A percentile compares a stretch with the other conserved stretches of the same genome.
Evolutionary conservation across 2,113 vertebrate species (phyloP).

Genomic region (Thomomys bottae): DNA sequence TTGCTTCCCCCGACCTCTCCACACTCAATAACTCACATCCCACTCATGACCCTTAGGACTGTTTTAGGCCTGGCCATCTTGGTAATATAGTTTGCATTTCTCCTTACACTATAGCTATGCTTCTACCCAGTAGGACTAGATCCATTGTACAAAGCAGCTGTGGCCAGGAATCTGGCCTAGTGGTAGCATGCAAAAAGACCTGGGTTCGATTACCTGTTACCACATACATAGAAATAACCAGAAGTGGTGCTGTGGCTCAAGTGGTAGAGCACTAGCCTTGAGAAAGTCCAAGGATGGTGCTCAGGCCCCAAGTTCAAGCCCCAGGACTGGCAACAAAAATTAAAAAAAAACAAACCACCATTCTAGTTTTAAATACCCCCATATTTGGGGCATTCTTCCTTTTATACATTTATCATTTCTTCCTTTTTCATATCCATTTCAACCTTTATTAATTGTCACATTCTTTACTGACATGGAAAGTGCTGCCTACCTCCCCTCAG

Average conservation of each 20-base stretch:
- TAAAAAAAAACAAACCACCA: not conserved
- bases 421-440: not conserved
- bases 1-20: not conserved
- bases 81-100: not conserved
- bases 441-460: not conserved
- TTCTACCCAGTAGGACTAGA: not conserved
- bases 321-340: no score
- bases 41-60: not conserved
- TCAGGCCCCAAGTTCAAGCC: no score
- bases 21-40: not conserved
- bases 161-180: no score
- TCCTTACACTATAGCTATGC: no score
- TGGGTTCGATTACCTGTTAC: no score
- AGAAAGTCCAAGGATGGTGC: no score
- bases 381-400: not conserved
- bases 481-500: not conserved
- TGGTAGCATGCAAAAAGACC: no score
- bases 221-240: no score
- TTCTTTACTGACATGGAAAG: not conserved
- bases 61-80: not conserved
- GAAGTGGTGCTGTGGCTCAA: no score
- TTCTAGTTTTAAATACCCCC: not conserved
- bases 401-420: not conserved
- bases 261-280: no score
- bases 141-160: no score